phyloP scores from a whole-genome alignment of 2,113 vertebrate species.

The Micromys minutus region DNA sequence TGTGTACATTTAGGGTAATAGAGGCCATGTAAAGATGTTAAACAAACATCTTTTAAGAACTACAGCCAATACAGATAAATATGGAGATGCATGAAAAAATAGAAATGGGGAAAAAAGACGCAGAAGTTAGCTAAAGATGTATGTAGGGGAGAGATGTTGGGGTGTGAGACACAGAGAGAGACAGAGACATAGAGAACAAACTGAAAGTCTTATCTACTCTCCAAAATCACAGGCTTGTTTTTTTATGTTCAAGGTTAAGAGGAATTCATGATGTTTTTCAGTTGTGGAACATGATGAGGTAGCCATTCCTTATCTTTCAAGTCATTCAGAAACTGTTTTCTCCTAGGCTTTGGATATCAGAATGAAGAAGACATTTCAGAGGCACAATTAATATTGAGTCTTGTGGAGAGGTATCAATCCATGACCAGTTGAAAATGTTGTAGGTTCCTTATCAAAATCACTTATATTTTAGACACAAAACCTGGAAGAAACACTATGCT shows the following conservation, averaged over 20 bases:
- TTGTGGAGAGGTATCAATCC: not conserved
- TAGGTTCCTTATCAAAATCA: not conserved
- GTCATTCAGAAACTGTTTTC: not conserved
- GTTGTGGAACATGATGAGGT: not conserved
- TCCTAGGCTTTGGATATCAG: not conserved
- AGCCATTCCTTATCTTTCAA: not conserved
- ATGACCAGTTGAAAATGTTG: not conserved
- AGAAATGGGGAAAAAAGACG: not conserved
- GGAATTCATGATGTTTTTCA: not conserved
- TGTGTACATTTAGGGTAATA: not conserved
- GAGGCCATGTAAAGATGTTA: not conserved
- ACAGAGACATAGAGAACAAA: not conserved
- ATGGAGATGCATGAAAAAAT: not conserved
- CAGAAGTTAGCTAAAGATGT: not conserved
- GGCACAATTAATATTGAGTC: not conserved
- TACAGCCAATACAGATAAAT: not conserved
- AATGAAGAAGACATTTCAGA: constrained; percentile 35
- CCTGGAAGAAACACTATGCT: not conserved
- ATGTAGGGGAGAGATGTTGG: not conserved
- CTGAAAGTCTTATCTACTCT: not conserved
- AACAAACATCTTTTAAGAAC: not conserved
- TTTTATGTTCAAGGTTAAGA: not conserved
- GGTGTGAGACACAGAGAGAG: not conserved
- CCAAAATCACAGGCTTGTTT: not conserved
- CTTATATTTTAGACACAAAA: not conserved